Conservation (phyloP, 2,797 vertebrate species). For the Sphenodon punctatus region DNA sequence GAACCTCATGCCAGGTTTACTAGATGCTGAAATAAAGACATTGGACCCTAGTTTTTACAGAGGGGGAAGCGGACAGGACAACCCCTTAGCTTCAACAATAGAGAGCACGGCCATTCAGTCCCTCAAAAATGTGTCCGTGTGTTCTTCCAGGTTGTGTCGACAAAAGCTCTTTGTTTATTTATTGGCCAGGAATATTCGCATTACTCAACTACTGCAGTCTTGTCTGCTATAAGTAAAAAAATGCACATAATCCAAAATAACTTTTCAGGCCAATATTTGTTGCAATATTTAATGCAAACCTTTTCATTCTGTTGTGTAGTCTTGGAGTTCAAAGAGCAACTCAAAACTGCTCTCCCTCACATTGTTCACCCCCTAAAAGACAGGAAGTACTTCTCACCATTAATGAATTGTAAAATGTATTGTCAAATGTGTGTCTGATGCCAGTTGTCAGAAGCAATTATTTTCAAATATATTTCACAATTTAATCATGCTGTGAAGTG, state of each 20-base stretch:
- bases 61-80: no score
- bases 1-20: no score
- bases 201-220: no score
- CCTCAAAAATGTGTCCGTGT: no score
- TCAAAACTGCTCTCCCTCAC: background rate
- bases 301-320: background rate
- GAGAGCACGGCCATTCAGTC: no score
- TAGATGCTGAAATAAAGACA: no score
- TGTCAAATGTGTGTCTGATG: conserved; percentile 42
- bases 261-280: background rate
- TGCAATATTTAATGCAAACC: background rate
- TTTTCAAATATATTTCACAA: conserved; percentile 44
- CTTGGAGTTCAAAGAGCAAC: background rate
- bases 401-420: conserved; percentile 38
- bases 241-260: background rate
- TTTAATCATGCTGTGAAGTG: conserved; percentile 47
- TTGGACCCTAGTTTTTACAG: no score
- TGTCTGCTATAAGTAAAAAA: background rate
- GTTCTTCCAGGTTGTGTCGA: no score
- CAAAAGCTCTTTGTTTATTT: no score
- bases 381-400: background rate
- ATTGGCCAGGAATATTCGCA: no score
- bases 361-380: conserved; percentile 5
- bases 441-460: conserved; percentile 60
- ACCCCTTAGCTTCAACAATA: no score